Base-by-base conservation (phyloP, 2,797 vertebrate genomes). In the Takifugu ocellatus region DNA sequence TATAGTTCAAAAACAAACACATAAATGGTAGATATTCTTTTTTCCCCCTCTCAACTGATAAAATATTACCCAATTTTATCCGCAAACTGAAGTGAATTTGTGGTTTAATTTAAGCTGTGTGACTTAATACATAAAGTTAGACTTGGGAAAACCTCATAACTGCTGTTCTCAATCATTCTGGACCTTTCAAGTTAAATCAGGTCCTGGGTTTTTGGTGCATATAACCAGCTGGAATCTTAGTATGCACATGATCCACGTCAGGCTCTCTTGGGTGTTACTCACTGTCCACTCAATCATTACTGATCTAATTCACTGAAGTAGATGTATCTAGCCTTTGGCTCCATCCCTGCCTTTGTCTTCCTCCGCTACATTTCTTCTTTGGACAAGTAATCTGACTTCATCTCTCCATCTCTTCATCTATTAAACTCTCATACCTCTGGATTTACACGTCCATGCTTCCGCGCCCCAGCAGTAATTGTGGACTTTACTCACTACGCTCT, bases 291-390 rank as follows among this genome's bases (percentile, higher is more conserved):
- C 65, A 69, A 51, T 50, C 64, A 67, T 66, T 66, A 26, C 74
- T 56, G 25, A 78, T 76, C 76, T 66, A 39, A 68, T 51, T 83
- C 78, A 83, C 74, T 81, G 78, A 86, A 75, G 83, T 56, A 77
- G 68, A 87, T 86, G 79, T 54, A 50, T 52, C 50, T 55, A 62
- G 24, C 76, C 77, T 82, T 78, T 74, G 66, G 68, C 74, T 74
- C 61, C 56, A 79, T 79, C 66, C 27, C 46, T n/a, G 31, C 33
- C 24, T 58, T 47, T 62, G 54, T 16, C 5, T 33, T 67, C 61
- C 56, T 56, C 67, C 56, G 66, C 57, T 59, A 56, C 46, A 65
- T 62, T 65, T 76, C 56, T 24, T 39, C 48, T 48, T 74, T 57
- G 70, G 63, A 25, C 46, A 5, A 33, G 54, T 42, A 2, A 45